These are phyloP conservation scores for Gallinago nigripennis DNA, from an alignment of 2,797 vertebrate genomes.

Conservation along the genomic window DNA sequence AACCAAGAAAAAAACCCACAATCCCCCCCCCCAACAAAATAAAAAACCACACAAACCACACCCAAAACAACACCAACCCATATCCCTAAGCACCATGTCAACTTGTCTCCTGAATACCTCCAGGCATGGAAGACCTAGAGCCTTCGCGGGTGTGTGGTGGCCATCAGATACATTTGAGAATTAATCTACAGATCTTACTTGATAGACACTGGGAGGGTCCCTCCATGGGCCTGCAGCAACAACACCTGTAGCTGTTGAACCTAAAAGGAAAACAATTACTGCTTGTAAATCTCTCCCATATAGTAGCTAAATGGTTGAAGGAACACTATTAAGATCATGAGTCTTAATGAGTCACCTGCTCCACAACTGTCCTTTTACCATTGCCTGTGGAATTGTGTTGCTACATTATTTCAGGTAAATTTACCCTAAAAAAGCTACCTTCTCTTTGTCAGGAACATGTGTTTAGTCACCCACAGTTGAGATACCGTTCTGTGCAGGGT, in stretches of 20 bases:
- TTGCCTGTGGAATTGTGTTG: not conserved
- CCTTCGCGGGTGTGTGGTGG: not conserved
- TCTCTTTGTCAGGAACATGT: not conserved
- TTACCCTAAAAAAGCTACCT: not conserved
- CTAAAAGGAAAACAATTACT: conserved; percentile 69
- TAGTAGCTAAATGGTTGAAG: not conserved
- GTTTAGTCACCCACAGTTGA: not conserved
- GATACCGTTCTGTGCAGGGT: too few species aligned
- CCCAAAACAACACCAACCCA: too few species aligned
- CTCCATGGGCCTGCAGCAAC: conserved; percentile 91
- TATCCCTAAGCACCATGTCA: too few species aligned
- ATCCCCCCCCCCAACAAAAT: too few species aligned
- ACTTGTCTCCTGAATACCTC: too few species aligned
- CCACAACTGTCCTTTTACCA: not conserved
- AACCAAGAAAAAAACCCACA: too few species aligned
- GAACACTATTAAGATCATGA: not conserved
- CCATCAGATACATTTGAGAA: not conserved
- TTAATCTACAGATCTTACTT: conserved; percentile 79
- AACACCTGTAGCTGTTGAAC: conserved; percentile 94
- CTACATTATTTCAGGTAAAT: not conserved
- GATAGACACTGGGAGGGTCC: conserved; percentile 84
- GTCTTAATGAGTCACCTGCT: not conserved
- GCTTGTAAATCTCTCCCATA: not conserved
- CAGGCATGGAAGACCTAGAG: not conserved
- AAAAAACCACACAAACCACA: too few species aligned